Evolutionary conservation across 1,140 invertebrate genomes (phyloP).

Genomic region (Macrostomum lignano): DNA sequence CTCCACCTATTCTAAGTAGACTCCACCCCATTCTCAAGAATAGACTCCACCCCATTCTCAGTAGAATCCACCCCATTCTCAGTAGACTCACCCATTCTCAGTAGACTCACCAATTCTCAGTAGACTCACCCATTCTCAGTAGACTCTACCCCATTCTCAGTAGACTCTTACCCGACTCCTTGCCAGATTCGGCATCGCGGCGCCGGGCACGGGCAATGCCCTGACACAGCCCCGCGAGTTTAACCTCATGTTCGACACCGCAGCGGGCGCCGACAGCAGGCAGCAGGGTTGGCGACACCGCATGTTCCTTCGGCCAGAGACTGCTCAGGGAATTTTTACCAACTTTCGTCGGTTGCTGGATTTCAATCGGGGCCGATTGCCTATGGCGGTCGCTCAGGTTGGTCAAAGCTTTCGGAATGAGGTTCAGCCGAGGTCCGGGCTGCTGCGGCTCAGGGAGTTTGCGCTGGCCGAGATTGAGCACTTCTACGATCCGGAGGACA

Average conservation of each 20-base stretch:
- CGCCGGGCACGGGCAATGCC: conserved; percentile 70
- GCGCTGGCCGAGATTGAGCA: conserved; percentile 5
- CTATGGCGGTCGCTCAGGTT: conserved; percentile 8
- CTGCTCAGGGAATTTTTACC: conserved; percentile 9
- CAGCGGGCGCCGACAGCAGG: conserved; percentile 73
- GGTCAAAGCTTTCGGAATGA: conserved; percentile 9
- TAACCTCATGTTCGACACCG: conserved; percentile 89
- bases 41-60: too few species aligned
- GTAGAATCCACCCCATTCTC: too few species aligned
- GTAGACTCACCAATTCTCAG: too few species aligned
- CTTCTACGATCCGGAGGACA: conserved; percentile 4
- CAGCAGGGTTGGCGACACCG: conserved; percentile 55
- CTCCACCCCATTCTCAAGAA: too few species aligned
- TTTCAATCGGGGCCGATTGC: background rate
- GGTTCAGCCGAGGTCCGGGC: background rate
- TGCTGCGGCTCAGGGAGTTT: conserved; percentile 3
- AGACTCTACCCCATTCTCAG: too few species aligned
- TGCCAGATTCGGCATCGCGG: conserved; percentile 63
- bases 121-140: too few species aligned
- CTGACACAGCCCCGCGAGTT: conserved; percentile 78
- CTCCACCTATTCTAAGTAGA: too few species aligned
- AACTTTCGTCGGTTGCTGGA: conserved; percentile 6
- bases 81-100: too few species aligned
- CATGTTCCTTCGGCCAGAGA: conserved; percentile 8
- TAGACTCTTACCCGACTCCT: too few species aligned